Percentiles rank a stretch among this genome's conserved stretches.
phyloP scores from a whole-genome alignment of 2,797 vertebrate species.

The Ctenosaura bakeri region DNA sequence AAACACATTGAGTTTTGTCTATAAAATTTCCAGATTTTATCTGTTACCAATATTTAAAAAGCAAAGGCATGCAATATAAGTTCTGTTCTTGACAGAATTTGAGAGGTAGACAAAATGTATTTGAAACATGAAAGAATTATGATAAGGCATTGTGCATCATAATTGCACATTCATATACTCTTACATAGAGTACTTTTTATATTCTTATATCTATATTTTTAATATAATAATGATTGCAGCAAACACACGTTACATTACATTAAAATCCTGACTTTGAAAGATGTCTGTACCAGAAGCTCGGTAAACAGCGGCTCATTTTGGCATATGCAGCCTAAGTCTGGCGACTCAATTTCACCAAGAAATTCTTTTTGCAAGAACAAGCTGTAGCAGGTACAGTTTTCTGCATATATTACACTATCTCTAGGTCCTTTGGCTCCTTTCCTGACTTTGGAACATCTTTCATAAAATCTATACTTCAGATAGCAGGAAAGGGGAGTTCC shows the following conservation, averaged over 20 bases:
- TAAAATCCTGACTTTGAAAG: constrained; percentile 36
- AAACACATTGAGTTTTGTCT: background rate
- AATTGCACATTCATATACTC: constrained; percentile 2
- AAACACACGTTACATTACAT: constrained; percentile 23
- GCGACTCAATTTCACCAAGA: constrained; percentile 32
- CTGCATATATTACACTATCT: background rate
- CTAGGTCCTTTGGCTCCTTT: background rate
- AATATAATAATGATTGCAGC: constrained; percentile 43
- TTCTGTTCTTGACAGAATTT: constrained; percentile 2
- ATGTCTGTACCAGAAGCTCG: constrained; percentile 4
- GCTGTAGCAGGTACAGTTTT: background rate
- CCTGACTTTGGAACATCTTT: constrained; percentile 24
- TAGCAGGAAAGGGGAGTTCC: accelerated
- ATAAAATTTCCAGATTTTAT: background rate
- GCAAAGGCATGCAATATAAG: background rate
- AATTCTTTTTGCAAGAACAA: constrained; percentile 33
- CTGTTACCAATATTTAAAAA: constrained; percentile 11
- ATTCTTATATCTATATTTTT: constrained; percentile 55
- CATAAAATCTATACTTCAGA: constrained; percentile 24
- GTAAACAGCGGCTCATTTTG: background rate
- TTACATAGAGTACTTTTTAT: constrained; percentile 26
- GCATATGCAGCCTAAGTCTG: constrained; percentile 1
- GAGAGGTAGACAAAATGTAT: background rate
- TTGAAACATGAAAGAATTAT: accelerated
- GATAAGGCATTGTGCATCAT: constrained; percentile 21